Percentiles rank a stretch among this genome's conserved stretches.
These are phyloP conservation scores for Diuraphis noxia DNA, from an alignment of 1,140 invertebrate species.

Conservation along the genomic window DNA sequence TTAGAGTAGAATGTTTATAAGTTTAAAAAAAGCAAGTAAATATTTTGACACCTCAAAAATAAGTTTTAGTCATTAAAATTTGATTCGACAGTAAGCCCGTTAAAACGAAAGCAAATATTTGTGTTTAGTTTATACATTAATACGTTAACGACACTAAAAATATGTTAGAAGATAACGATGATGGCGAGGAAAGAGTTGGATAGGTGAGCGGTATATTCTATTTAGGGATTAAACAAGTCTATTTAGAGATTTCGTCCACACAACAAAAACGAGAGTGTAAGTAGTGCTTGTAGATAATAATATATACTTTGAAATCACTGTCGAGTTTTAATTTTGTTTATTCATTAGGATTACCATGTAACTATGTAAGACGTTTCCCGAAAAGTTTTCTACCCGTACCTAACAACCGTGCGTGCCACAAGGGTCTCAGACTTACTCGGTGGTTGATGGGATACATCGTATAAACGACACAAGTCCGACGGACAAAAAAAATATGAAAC, in stretches of 20 bases:
- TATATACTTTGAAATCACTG: not conserved
- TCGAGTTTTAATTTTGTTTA: conserved; percentile 29
- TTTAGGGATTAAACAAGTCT: not conserved
- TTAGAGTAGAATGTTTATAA: not conserved
- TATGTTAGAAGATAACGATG: not conserved
- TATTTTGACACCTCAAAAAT: not conserved
- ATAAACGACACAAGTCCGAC: not conserved
- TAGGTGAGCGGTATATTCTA: not conserved
- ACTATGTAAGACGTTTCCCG: not conserved
- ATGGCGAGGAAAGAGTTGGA: not conserved
- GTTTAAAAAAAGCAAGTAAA: not conserved
- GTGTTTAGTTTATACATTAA: not conserved
- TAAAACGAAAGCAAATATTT: not conserved
- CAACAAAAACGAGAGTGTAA: not conserved
- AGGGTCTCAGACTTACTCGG: not conserved
- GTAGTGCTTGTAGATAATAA: not conserved
- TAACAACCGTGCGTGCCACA: not conserved
- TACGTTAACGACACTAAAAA: not conserved
- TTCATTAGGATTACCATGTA: conserved; percentile 11
- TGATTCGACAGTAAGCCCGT: not conserved
- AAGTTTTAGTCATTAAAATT: conserved; percentile 10
- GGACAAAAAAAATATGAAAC: not conserved
- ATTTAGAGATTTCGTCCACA: not conserved
- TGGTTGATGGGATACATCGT: not conserved
- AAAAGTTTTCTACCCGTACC: not conserved